Conservation (phyloP, 1,140 invertebrate species). For the Parasteatoda tepidariorum region DNA sequence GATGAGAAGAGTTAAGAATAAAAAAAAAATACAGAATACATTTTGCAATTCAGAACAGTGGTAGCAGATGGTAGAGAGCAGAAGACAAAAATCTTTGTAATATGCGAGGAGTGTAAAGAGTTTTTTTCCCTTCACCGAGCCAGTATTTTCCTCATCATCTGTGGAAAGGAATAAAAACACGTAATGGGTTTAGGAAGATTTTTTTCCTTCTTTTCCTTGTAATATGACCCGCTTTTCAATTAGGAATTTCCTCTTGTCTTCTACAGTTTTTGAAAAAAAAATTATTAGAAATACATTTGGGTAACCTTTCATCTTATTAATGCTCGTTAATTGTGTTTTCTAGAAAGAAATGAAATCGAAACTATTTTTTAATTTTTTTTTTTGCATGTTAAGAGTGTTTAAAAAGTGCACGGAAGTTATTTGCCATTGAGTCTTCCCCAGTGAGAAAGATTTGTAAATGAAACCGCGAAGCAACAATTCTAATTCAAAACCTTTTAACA, state of each 20-base stretch:
- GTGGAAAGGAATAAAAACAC: neutral
- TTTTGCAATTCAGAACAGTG: slow-evolving; percentile 59
- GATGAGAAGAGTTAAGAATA: neutral
- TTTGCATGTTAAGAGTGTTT: no score
- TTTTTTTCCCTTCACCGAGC: slow-evolving; percentile 15
- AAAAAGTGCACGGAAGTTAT: no score
- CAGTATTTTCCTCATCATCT: slow-evolving; percentile 13
- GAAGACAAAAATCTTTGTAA: slow-evolving; percentile 46
- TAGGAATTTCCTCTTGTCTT: neutral
- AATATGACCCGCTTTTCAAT: neutral
- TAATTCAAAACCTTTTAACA: no score
- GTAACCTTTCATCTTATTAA: no score
- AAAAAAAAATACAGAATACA: slow-evolving; percentile 33
- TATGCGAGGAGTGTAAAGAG: slow-evolving; percentile 32
- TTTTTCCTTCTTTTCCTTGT: neutral
- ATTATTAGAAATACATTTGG: no score
- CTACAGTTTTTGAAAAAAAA: no score
- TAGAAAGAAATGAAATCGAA: no score
- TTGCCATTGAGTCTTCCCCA: no score
- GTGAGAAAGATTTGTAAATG: no score
- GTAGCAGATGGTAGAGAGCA: slow-evolving; percentile 31
- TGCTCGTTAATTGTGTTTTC: no score
- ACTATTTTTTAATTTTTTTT: no score
- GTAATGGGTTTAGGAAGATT: slow-evolving; percentile 25
- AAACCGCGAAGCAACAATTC: no score